Percentiles rank a stretch among this genome's conserved stretches.
phyloP scores from a whole-genome alignment of 2,113 vertebrate species.

The Chaetops frenatus region DNA sequence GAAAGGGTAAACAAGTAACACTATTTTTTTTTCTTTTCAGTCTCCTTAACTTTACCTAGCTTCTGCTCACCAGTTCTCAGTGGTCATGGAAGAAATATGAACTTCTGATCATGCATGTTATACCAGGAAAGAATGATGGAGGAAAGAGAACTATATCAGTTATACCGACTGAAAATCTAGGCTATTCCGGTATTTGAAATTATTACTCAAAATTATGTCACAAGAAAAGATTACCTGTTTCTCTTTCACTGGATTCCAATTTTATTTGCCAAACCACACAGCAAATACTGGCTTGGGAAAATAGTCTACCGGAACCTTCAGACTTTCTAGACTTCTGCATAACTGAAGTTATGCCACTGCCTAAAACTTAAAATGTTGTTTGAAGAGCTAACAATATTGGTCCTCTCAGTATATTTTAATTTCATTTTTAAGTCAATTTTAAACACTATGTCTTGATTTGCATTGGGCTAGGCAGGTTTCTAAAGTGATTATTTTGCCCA shows the following conservation, averaged over 20 bases:
- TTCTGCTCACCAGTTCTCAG: neutral
- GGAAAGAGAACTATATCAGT: neutral
- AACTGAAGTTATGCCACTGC: neutral
- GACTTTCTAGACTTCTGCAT: neutral
- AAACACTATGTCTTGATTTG: neutral
- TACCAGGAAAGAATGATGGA: neutral
- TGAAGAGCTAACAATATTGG: neutral
- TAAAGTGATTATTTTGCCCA: neutral
- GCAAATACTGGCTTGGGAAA: neutral
- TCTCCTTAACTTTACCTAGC: neutral
- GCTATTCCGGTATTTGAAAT: neutral
- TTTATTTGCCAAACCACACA: neutral
- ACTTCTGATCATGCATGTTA: neutral
- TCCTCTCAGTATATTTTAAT: neutral
- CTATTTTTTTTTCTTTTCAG: neutral
- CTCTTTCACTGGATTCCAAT: neutral
- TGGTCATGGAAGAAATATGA: neutral
- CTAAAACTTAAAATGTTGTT: neutral
- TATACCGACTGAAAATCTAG: neutral
- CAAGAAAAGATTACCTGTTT: neutral
- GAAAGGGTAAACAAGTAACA: neutral
- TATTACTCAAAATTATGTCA: neutral
- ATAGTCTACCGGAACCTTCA: neutral
- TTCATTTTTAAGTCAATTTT: neutral
- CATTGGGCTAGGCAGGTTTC: neutral